Base-by-base conservation (phyloP, 2,113 vertebrate genomes). In the Sarotherodon lohbergeri region DNA sequence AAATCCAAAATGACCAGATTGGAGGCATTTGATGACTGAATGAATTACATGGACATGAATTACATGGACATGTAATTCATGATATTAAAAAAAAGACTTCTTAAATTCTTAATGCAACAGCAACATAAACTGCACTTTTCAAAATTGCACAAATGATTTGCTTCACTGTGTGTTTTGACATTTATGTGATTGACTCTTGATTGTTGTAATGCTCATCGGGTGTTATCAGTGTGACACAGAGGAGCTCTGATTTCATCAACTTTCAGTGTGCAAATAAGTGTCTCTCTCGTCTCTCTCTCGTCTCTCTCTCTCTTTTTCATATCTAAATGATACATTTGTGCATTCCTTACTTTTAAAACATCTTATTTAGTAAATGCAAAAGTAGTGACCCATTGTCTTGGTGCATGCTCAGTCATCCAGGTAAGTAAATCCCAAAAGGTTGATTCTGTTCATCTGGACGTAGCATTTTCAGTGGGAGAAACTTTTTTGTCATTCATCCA, bases 101-200 rank as follows among this genome's bases (percentile, higher is more conserved):
- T 73, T 73, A 46, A 73, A 17, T 7, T 76, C 14, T 46, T 46
- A 71, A 48, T 76, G 41, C 22, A 76, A 76, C 41, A 48, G 22
- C 13, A 73, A 17, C 41, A 46, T 16, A 17, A 46, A 48, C 22
- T 46, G 8, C 41, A 7, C 41, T 48, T 76, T 48, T 48, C 41
- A 48, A 76, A 48, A 76, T 2, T 76, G 46, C 27, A 50, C 63
- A 52, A 80, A 43, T 43, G n/a, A 27, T 24, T 32, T 83, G 36
- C 39, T 71, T 73, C n/a, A 27, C 24, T 63, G 41, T 29, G 24
- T 59, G 82, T 24, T 52, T 10, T 76, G 43, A 61, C 29, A 56
- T 55, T 24, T 61, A 80, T 84, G 27, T 73, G 68, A 85, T 46
- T 84, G 55, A 50, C 17, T 82, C 59, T 43, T 32, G 54, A 81